Base-by-base conservation (phyloP, 2,797 vertebrate species). In the Sebastolobus alascanus region DNA sequence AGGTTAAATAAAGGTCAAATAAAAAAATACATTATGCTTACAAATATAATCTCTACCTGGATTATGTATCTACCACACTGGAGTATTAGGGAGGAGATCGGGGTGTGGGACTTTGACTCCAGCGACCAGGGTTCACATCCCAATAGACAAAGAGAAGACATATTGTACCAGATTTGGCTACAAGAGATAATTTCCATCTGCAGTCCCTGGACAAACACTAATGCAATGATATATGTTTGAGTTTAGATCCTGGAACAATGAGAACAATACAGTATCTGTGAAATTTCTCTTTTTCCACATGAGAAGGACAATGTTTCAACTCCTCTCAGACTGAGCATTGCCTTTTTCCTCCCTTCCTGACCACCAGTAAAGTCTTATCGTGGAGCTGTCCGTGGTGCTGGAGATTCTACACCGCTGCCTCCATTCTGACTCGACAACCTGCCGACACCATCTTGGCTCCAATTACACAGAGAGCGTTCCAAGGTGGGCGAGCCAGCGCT, bases 371-470 rank as follows among this genome's bases (percentile, higher is more conserved):
- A 46, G 59, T 1, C 35, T 69, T 22, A 59, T 60, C 33, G 50
- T 16, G 61, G 63, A 84, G 75, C 82, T 88, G 72, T 86, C 85
- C 65, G 1, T 54, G 63, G 82, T 77, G 75, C 89, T 76, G 83
- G 83, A 84, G 16, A 46, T 29, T 73, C 71, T 61, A 65, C 72
- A 66, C 40, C n/a, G 5, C 52, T 50, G 43, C 71, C 27, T 64
- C 33, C 52, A 29, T 61, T 72, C 59, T 56, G 46, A 68, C 68
- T 77, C 56, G 37, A 75, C 81, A 75, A 16, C 56, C 54, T 3
- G 18, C 16, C 8, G 25, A 77, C 73, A 72, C 70, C 87, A 68
- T 80, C 70, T 74, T 75, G 77, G 64, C 77, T 80, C 73, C 33
- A 66, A 63, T 85, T 90, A 73, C 46, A 72, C 46, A 65, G 63